Evolutionary conservation across 2,113 vertebrate genomes (phyloP), one percentile per base, ranked within the genome.

Genomic region (Patagioenas fasciata): DNA sequence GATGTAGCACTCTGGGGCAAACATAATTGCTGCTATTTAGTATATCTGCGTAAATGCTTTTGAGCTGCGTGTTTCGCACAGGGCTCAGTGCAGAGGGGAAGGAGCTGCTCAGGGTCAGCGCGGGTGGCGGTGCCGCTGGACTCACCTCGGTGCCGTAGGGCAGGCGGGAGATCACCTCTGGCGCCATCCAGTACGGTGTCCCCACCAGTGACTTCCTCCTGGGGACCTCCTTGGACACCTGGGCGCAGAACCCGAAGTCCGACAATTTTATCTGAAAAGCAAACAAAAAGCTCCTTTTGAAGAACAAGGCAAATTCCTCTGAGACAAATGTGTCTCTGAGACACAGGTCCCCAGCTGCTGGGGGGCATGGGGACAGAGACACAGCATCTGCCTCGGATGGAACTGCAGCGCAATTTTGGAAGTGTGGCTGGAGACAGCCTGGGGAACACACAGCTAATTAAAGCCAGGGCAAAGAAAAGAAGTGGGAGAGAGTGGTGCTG

Each of bases 181-280:
- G 99, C 0, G 99, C 99, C 99, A 99, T 99, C 99, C 99, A 99
- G 57, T 99, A 99, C 1, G 99, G 99, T 0, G 99, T 99, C 32
- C 99, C 99, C 60, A 99, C 99, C 17, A 99, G 97, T 1, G 99
- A 99, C 97, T 99, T 99, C 95, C 99, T 99, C 97, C 99, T 99
- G 25, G 99, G 99, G 38, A 99, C 99, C 95, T 99, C 99, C 98
- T 99, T 99, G 82, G 99, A 99, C 95, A 99, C 99, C 98, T 99
- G 99, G 94, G 99, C 99, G 64, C 99, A 99, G 97, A 99, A 99
- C 73, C 99, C 99, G 11, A 99, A 99, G 96, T 99, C 99, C 4
- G 99, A 99, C 32, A 99, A 96, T 93, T 99, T 99, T 97, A 99
- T 99, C 99, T 99, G 95, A 67, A 93, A 70, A 38, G 23, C 5